phyloP scores from a whole-genome alignment of 2,797 vertebrate genomes.

The Sebastes melanostomus region DNA sequence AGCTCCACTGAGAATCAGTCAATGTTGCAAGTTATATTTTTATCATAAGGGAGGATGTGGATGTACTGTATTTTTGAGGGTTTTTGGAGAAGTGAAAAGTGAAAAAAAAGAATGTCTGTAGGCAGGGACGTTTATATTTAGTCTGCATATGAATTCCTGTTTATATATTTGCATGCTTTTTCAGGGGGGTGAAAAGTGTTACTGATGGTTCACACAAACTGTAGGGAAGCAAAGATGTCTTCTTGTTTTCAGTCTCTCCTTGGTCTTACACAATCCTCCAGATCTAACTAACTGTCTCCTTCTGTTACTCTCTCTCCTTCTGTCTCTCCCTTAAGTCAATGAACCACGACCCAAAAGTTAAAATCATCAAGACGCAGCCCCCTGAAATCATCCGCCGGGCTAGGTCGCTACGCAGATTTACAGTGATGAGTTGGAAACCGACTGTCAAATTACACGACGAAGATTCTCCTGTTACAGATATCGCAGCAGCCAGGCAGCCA shows the following conservation, averaged over 20 bases:
- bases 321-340: conserved; percentile 22
- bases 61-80: conserved; percentile 67
- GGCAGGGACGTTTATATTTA: conserved; percentile 59
- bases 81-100: conserved; percentile 62
- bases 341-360: conserved; percentile 44
- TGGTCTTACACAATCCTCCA: not conserved
- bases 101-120: conserved; percentile 61
- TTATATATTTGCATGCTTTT: conserved; percentile 41
- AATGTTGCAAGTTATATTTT: conserved; percentile 75
- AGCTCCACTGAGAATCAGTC: conserved; percentile 71
- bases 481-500: conserved; percentile 48
- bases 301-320: conserved; percentile 18
- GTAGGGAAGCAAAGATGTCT: conserved; percentile 25
- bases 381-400: conserved; percentile 39
- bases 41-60: conserved; percentile 71
- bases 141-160: conserved; percentile 51
- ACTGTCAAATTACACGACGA: conserved; percentile 69
- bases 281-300: conserved; percentile 1
- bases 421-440: conserved; percentile 68
- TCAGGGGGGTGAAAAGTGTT: conserved; percentile 6
- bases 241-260: conserved; percentile 20
- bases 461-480: conserved; percentile 66
- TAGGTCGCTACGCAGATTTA: conserved; percentile 1
- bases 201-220: conserved; percentile 14
- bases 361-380: conserved; percentile 51